These are phyloP conservation scores for Eublepharis macularius DNA, from an alignment of 2,113 vertebrate species.

Conservation along the genomic window DNA sequence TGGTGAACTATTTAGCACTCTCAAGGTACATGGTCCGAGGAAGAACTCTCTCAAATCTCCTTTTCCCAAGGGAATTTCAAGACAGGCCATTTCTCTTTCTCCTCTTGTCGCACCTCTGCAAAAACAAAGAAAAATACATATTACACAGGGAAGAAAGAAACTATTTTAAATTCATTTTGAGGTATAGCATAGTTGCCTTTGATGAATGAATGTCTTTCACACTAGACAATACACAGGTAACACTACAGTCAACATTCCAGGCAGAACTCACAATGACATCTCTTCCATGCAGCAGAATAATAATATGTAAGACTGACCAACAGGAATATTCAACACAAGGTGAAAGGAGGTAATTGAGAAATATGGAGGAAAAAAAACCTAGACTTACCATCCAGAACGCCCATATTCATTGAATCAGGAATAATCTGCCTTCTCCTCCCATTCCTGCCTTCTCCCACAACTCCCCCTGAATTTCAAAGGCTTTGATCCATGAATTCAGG, in stretches of 20 bases:
- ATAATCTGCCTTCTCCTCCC: neutral
- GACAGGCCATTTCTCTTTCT: neutral
- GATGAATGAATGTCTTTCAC: neutral
- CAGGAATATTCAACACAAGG: neutral
- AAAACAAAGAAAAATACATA: conserved; percentile 21
- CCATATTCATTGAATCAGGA: neutral
- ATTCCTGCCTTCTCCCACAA: neutral
- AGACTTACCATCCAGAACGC: neutral
- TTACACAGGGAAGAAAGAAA: neutral
- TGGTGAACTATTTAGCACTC: neutral
- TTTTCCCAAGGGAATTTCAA: neutral
- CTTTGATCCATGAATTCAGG: neutral
- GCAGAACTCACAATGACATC: neutral
- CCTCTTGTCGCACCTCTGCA: conserved; percentile 4
- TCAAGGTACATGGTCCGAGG: neutral
- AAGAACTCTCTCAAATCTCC: neutral
- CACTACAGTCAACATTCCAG: neutral
- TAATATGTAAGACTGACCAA: neutral
- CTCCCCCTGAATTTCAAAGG: neutral
- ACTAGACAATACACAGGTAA: neutral
- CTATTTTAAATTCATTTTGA: neutral
- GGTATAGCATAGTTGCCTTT: neutral
- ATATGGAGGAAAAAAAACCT: neutral
- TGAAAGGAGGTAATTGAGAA: conserved; percentile 2
- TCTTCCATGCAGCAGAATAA: neutral